Evolutionary conservation across 2,113 vertebrate genomes (phyloP), one percentile per base, ranked within the genome.

Genomic region (Anoplopoma fimbria): DNA sequence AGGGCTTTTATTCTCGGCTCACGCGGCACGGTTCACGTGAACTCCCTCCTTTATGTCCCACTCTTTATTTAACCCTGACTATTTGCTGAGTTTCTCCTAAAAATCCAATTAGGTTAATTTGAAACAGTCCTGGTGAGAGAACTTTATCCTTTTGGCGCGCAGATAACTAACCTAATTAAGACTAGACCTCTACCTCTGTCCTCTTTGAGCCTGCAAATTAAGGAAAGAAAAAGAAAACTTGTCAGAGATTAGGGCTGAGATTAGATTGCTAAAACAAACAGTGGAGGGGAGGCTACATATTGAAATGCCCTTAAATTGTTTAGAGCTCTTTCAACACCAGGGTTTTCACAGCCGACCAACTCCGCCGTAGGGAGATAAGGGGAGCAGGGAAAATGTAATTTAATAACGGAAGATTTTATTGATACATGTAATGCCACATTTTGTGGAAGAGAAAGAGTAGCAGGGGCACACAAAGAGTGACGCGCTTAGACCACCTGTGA

Each of bases 161-260:
- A 94, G 95, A 95, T 95, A 95, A 92, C 93, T 93, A 95, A 96
- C 92, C 88, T 93, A 93, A 95, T 95, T 95, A 95, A 90, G 94
- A 87, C 84, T 88, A 83, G 91, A 82, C 89, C 88, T 88, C 84
- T 89, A 87, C 75, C 88, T 90, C 88, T 84, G 79, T 91, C 83
- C 81, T 83, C 85, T 91, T 92, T 94, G 90, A 94, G 90, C 73
- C 86, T 83, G 91, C 88, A 94, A 93, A 94, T 94, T 87, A 90
- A 84, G 91, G 84, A 86, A 85, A 90, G 86, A 82, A 85, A 92
- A 92, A 81, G 85, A 91, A 90, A 91, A 89, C 83, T 89, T 91
- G 91, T 88, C 79, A 81, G 65, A 92, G 95, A 94, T 94, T 91
- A 92, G 70, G 75, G 15, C 25, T 85, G 88, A 90, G 93, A 96